phyloP scores from a whole-genome alignment of 2,113 vertebrate genomes.

The Theristicus caerulescens region DNA sequence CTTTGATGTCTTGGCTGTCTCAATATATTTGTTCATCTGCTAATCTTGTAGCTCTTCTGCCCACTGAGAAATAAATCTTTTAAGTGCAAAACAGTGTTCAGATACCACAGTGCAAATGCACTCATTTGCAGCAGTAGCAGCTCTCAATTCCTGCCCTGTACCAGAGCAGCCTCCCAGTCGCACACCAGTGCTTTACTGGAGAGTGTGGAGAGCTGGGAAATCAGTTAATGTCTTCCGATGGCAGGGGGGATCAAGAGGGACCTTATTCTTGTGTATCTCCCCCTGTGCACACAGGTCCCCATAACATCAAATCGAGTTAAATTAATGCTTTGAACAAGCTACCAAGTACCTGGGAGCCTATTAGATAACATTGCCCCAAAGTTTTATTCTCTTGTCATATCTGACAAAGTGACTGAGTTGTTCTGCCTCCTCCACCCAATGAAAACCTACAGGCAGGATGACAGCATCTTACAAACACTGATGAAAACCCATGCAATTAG shows the following conservation, averaged over 20 bases:
- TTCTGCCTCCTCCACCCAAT: background rate
- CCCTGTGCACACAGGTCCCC: background rate
- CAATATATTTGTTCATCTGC: slow-evolving; percentile 14
- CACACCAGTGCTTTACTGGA: background rate
- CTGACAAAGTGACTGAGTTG: background rate
- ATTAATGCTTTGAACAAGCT: background rate
- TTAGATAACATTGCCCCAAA: background rate
- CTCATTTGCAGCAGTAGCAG: background rate
- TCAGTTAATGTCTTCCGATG: background rate
- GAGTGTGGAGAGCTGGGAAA: background rate
- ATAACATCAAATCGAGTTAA: background rate
- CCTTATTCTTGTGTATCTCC: background rate
- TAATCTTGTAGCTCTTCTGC: slow-evolving; percentile 37
- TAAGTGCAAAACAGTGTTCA: background rate
- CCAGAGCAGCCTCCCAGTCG: background rate
- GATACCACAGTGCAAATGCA: background rate
- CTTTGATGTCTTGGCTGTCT: slow-evolving; percentile 18
- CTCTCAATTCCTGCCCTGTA: background rate
- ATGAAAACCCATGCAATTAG: background rate
- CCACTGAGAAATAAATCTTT: slow-evolving; percentile 12
- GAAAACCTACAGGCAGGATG: background rate
- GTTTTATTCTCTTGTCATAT: background rate
- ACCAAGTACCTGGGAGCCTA: background rate
- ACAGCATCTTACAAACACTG: background rate
- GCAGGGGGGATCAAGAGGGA: background rate